Base-by-base conservation (phyloP, 2,888 invertebrate species). In the Busseola fusca region DNA sequence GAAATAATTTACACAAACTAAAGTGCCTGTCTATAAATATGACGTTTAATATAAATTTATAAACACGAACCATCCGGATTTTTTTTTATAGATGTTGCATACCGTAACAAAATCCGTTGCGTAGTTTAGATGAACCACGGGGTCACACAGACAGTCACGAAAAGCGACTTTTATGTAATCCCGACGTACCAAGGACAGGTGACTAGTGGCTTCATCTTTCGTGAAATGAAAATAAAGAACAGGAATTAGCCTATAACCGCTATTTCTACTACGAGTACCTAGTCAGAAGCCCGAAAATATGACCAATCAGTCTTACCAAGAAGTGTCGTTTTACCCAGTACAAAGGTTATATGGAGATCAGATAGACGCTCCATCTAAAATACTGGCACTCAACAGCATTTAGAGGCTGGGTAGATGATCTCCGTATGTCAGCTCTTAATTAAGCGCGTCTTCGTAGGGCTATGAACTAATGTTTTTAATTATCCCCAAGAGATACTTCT, bases 381-480 rank as follows among this genome's bases (percentile, higher is more conserved):
- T 58, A 59, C 5, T 40, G 10, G 60, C 10, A 65, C 25, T 21
- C 18, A 27, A 34, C 16, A 34, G 25, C 34, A 65, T 21, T 21
- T 9, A 0, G 30, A 10, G 4, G 21, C 14, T 16, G 27, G 10
- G 9, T 18, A n/a, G 6, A 37, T 37, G 7, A 37, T 42, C 27
- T n/a, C 14, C 37, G 16, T 14, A 4, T 0, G 4, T 37, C 6
- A n/a, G 25, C 27, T 27, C n/a, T n/a, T 16, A 9, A 40, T 42
- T 18, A 2, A 16, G 25, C n/a, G 14, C 16, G 21, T 1, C 27
- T 16, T 54, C 3, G 37, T 9, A 52, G 64, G 25, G 21, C 10
- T 21, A 16, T 6, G 1, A 6, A 37, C n/a, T 16, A 30, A 42
- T 25, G 37, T 69, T 69, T 59, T 45, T 52, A 77, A 69, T 77